Conservation (phyloP, 1,140 invertebrate species). For the Sitobion miscanthi region DNA sequence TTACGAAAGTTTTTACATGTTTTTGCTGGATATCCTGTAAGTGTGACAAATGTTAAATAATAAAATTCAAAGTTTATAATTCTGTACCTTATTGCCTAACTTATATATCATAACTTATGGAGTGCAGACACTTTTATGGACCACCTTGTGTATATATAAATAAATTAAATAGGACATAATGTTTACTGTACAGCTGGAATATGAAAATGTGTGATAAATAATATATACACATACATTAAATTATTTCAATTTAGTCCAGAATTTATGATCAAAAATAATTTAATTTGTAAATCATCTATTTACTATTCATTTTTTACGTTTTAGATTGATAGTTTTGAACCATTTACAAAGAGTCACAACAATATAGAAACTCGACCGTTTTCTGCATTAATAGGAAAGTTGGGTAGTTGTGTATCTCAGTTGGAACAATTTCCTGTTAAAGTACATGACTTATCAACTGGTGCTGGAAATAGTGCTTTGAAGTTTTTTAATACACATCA, state of each 20-base stretch:
- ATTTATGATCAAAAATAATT: background rate
- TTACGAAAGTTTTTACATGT: constrained; percentile 89
- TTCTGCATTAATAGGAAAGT: constrained; percentile 83
- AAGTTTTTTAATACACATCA: constrained; percentile 99
- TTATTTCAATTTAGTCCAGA: background rate
- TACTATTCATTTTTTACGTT: background rate
- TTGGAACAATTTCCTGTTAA: constrained; percentile 98
- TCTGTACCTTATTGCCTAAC: too few relatives aligned
- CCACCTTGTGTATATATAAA: background rate
- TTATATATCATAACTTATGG: too few relatives aligned
- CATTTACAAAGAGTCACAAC: constrained; percentile 63
- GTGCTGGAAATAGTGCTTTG: constrained; percentile 85
- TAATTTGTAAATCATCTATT: background rate
- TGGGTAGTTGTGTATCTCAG: constrained; percentile 95
- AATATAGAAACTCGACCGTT: constrained; percentile 65
- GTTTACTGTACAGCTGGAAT: background rate
- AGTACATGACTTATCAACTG: constrained; percentile 88
- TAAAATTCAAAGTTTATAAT: background rate
- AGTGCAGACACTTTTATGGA: background rate
- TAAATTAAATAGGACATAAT: background rate
- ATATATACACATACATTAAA: background rate
- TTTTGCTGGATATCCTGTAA: constrained; percentile 83
- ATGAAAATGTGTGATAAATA: background rate
- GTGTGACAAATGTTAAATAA: constrained; percentile 57
- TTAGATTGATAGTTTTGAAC: constrained; percentile 42